Conservation (phyloP, 64 coral and sea anemone species). For the Exaiptasia diaphana region DNA sequence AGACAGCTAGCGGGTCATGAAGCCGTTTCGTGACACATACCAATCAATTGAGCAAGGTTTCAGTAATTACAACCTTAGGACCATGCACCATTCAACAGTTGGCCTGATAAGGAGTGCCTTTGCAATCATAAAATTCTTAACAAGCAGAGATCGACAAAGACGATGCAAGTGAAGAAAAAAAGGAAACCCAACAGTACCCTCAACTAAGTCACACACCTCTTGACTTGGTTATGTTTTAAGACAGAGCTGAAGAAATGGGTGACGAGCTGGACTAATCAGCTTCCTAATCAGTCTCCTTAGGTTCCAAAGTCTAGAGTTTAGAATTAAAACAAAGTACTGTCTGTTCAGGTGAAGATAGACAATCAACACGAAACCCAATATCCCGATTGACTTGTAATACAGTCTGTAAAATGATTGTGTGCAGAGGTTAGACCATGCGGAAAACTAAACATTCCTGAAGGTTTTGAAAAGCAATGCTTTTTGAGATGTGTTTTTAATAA, state of each 20-base stretch:
- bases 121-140: neutral
- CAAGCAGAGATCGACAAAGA: neutral
- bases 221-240: neutral
- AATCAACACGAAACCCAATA: neutral
- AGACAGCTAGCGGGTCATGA: neutral
- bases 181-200: neutral
- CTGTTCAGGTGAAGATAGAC: constrained; percentile 20
- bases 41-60: constrained; percentile 1
- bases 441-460: constrained; percentile 6
- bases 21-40: constrained; percentile 1
- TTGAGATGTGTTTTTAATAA: neutral
- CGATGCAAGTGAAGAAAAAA: neutral
- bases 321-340: constrained; percentile 17
- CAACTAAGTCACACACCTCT: neutral
- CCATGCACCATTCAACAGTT: neutral
- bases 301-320: constrained; percentile 9
- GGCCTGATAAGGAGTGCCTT: neutral
- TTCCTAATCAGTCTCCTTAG: constrained; percentile 5
- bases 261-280: neutral
- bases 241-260: neutral
- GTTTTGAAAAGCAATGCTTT: constrained; percentile 7
- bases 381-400: neutral
- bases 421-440: neutral
- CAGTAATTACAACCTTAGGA: neutral
- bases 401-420: neutral